Percentiles rank a stretch among this genome's conserved stretches.
Evolutionary conservation across 2,888 invertebrate species (phyloP).

Genomic region (Synergus gifuensis): DNA sequence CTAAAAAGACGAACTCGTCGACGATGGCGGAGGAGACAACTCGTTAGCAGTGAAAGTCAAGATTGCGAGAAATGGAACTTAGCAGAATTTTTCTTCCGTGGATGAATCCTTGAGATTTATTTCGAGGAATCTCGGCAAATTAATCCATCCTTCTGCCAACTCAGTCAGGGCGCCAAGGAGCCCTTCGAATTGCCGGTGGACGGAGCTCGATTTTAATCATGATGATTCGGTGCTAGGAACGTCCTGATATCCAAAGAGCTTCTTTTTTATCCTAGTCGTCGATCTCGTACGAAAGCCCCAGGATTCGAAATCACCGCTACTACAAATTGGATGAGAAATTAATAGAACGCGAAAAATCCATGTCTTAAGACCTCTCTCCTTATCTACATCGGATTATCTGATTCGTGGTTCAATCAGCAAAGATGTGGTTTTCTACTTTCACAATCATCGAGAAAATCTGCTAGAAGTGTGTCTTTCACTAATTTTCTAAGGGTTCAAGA

Average conservation of each 20-base stretch:
- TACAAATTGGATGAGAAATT: constrained; percentile 38
- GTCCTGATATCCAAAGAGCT: constrained; percentile 16
- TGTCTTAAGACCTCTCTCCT: constrained; percentile 1
- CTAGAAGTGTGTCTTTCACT: background rate
- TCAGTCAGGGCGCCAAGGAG: background rate
- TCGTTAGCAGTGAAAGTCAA: constrained; percentile 37
- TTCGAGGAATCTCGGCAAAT: constrained; percentile 34
- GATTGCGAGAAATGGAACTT: constrained; percentile 32
- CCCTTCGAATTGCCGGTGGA: background rate
- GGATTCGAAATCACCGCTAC: constrained; percentile 15
- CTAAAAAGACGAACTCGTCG: background rate
- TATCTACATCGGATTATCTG: constrained; percentile 3
- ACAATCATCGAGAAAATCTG: background rate
- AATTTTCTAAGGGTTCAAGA: too few relatives aligned
- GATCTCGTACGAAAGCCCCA: constrained; percentile 11
- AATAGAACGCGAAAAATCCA: constrained; percentile 37
- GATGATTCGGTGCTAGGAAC: constrained; percentile 35
- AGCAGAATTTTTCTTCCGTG: constrained; percentile 10
- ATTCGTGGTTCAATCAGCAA: constrained; percentile 20
- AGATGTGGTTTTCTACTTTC: constrained; percentile 16
- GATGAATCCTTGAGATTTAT: constrained; percentile 19
- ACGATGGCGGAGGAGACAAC: constrained; percentile 1
- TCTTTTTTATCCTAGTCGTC: constrained; percentile 25
- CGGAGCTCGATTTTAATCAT: constrained; percentile 24
- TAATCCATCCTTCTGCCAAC: constrained; percentile 15